Conservation (phyloP, 2,888 invertebrate species). For the Leistus spinibarbis region DNA sequence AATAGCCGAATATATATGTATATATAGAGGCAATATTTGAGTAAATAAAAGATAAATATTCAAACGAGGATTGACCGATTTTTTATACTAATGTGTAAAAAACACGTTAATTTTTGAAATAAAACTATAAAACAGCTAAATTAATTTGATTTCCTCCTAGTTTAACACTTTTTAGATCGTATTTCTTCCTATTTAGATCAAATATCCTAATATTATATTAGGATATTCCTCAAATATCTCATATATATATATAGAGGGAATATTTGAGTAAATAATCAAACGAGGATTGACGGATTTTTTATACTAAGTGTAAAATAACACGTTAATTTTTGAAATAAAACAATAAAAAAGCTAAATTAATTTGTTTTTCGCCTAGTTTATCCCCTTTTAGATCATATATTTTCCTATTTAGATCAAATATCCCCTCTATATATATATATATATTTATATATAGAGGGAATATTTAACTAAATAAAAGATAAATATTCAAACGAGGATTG, state of each 20-base stretch:
- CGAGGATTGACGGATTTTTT: neutral
- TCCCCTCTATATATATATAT: neutral
- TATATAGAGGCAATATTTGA: too few species aligned
- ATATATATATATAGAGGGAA: too few species aligned
- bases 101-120: slow-evolving; percentile 25
- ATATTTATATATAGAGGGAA: too few species aligned
- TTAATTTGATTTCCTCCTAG: neutral
- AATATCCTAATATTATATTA: too few species aligned
- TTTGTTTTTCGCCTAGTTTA: neutral
- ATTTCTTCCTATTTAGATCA: too few species aligned
- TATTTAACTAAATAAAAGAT: too few species aligned
- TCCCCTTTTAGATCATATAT: too few species aligned
- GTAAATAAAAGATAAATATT: slow-evolving; percentile 19
- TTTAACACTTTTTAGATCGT: neutral
- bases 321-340: slow-evolving; percentile 29
- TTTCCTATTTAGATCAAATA: too few species aligned
- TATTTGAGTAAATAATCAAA: slow-evolving; percentile 17
- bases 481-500: slow-evolving; percentile 9
- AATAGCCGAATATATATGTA: too few species aligned
- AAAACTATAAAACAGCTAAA: slow-evolving; percentile 1
- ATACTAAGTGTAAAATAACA: neutral
- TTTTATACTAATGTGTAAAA: neutral
- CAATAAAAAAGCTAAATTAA: neutral
- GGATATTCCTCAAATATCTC: too few species aligned
- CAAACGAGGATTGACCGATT: slow-evolving; percentile 6